phyloP scores from a whole-genome alignment of 2,113 vertebrate genomes.

The Pluvianellus socialis region DNA sequence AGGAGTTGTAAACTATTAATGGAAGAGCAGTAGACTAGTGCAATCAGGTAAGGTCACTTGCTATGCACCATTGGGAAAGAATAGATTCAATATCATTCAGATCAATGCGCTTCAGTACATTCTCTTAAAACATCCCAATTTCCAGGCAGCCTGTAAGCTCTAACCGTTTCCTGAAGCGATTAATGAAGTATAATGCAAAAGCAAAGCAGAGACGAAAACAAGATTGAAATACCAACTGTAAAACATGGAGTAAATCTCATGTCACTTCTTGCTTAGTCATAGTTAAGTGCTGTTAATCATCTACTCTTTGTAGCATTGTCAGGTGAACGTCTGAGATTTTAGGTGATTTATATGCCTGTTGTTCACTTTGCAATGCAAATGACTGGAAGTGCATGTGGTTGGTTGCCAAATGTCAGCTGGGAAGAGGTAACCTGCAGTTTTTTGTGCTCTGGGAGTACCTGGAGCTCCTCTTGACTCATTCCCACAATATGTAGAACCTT shows the following conservation, averaged over 20 bases:
- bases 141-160: constrained; percentile 23
- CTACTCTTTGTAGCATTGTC: not conserved
- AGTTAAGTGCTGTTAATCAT: constrained; percentile 11
- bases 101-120: not conserved
- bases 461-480: not conserved
- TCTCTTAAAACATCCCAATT: constrained; percentile 22
- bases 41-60: not conserved
- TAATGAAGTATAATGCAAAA: not conserved
- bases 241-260: not conserved
- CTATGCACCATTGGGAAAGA: accelerated
- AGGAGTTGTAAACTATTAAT: not conserved
- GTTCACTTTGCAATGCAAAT: constrained; percentile 28
- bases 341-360: constrained; percentile 7
- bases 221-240: not conserved
- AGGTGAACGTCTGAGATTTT: not conserved
- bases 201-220: not conserved
- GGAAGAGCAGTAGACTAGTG: not conserved
- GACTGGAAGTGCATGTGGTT: not conserved
- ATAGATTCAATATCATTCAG: not conserved
- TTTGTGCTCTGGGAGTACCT: not conserved
- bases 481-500: not conserved
- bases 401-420: not conserved
- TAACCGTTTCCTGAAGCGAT: constrained; percentile 33
- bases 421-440: constrained; percentile 22
- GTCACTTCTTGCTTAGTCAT: not conserved